Conservation (phyloP, 2,797 vertebrate genomes). For the Cryptoblepharus egeriae region DNA sequence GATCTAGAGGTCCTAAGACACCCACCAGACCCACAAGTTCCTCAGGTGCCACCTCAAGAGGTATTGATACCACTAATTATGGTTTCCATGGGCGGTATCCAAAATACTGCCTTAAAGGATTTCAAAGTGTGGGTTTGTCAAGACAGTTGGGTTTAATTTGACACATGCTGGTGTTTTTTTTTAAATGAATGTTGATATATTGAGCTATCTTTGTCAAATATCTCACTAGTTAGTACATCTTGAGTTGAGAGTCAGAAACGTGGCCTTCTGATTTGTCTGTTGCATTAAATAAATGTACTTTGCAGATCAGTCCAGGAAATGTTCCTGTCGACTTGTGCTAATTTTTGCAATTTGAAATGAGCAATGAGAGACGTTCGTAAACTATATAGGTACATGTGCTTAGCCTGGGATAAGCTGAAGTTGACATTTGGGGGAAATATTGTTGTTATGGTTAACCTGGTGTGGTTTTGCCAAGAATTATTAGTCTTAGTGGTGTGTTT, state of each 20-base stretch:
- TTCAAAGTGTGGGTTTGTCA: not conserved
- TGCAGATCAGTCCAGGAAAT: not conserved
- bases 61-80: too few species aligned
- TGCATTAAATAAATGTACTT: not conserved
- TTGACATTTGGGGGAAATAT: conserved; percentile 17
- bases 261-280: not conserved
- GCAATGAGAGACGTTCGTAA: not conserved
- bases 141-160: not conserved
- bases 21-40: too few species aligned
- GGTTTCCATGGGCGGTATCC: too few species aligned
- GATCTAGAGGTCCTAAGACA: too few species aligned
- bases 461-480: not conserved
- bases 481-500: not conserved
- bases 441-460: not conserved
- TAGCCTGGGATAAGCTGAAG: not conserved
- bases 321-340: not conserved
- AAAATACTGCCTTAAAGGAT: not conserved
- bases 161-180: not conserved
- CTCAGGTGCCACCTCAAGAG: too few species aligned
- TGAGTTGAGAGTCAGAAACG: not conserved
- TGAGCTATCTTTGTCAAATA: not conserved
- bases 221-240: not conserved
- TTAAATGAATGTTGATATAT: not conserved
- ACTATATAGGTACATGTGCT: not conserved
- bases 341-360: not conserved